Evolutionary conservation across 2,888 invertebrate genomes (phyloP), one percentile per base, ranked within the genome.

Genomic region (Maniola hyperantus): DNA sequence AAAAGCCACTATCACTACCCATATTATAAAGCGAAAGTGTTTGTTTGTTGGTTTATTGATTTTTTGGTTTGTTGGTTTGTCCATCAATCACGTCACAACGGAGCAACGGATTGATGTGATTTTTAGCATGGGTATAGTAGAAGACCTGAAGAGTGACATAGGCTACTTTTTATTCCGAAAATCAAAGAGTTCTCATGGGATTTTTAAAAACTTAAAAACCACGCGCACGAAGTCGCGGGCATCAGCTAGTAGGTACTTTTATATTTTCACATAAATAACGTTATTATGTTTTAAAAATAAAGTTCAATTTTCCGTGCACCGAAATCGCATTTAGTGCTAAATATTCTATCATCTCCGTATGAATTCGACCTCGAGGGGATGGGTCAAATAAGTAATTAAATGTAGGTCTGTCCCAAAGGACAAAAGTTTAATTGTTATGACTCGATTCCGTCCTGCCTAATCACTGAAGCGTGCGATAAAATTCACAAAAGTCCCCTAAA

Each of bases 351-450:
- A 57, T 26, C 57, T 44, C 44, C 26, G 42, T 42, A 26, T 34
- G 46, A 59, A 46, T 48, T 33, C 53, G 54, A 50, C 54, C 33
- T 55, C 48, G 39, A 26, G 48, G 33, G 44, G 53, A 44, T 42
- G 66, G 67, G 64, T 68, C 68, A 70, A 72, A 64, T 68, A 64
- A 67, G 71, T 71, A 70, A 71, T 72, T 70, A 69, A 71, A 71
- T 72, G 69, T 67, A 71, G 70, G 65, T 63, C 34, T 59, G 34
- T 62, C 70, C 68, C 65, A n/a, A 42, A 61, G 67, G 72, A 68
- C 71, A 71, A 70, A 73, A 71, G 70, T 72, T 73, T 70, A 73
- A 74, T 74, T 73, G 71, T 70, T 68, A 71, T 66, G 59, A 67
- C 58, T 66, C 63, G 42, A 63, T 66, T 66, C 63, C 66, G 63